phyloP scores from a whole-genome alignment of 2,113 vertebrate species.

The Oreochromis spilurus region DNA sequence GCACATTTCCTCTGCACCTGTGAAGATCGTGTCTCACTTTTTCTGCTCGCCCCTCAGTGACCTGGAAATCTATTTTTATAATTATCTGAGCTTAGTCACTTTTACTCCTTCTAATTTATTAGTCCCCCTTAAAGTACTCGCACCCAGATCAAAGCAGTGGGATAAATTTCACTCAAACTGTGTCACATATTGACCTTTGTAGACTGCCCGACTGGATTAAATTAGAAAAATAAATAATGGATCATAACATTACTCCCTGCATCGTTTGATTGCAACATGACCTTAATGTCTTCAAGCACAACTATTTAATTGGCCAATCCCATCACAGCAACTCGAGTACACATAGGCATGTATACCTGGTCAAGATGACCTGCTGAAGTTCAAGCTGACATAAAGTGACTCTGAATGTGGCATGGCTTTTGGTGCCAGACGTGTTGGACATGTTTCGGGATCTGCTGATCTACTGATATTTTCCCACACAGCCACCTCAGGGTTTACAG shows the following conservation, averaged over 20 bases:
- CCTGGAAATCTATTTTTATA: neutral
- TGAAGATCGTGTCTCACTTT: neutral
- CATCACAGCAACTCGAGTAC: neutral
- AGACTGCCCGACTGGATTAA: neutral
- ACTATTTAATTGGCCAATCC: neutral
- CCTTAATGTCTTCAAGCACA: neutral
- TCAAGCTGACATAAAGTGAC: neutral
- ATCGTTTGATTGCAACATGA: neutral
- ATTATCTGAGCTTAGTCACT: neutral
- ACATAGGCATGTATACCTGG: neutral
- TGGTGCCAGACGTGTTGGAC: neutral
- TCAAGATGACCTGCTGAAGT: neutral
- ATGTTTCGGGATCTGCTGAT: neutral
- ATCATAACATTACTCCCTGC: neutral
- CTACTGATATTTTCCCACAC: neutral
- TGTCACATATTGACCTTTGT: neutral
- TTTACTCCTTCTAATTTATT: neutral
- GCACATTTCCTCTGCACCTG: neutral
- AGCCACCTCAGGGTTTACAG: neutral
- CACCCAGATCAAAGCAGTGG: neutral
- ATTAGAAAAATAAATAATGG: neutral
- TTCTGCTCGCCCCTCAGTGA: neutral
- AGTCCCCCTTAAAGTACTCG: neutral
- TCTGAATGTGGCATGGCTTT: neutral
- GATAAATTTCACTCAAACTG: neutral